Evolutionary conservation across 2,888 invertebrate genomes (phyloP), one percentile per base, ranked within the genome.

Genomic region (Stenoptilia bipunctidactyla): DNA sequence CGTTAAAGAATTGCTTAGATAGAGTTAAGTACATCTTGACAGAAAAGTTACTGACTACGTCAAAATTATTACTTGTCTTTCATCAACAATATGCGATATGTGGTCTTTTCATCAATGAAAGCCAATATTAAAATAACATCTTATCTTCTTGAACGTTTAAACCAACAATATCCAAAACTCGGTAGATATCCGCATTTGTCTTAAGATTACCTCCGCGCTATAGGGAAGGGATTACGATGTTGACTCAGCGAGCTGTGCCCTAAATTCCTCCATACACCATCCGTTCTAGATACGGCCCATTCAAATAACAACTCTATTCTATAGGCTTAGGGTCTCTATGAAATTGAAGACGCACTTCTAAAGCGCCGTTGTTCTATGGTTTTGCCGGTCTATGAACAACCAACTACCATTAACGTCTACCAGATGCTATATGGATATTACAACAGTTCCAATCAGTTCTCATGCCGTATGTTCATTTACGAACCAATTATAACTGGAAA

Each of bases 261-360:
- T 76, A 82, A 80, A 83, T 83, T 73, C 80, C 79, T 62, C 48
- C 59, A 64, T 55, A 69, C 67, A 72, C 72, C 80, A 82, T 82
- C 77, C 61, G 59, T 53, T 62, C 47, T 34, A 34, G 50, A 48
- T 41, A 47, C 45, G 33, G 34, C 27, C 20, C 30, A 30, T 10
- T 8, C 30, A 3, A 30, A 8, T n/a, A 3, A 3, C n/a, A 30
- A 30, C 30, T 30, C 30, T 30, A 30, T n/a, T 9, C 12, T 30
- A 9, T 30, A 3, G 10, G 3, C 30, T 8, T 30, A 30, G 10
- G 10, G n/a, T n/a, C 2, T 30, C 3, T n/a, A 8, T 30, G 9
- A 12, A 12, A 8, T 10, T 30, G n/a, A 8, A 8, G 6, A 9
- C 6, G 12, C 12, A 30, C 6, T 37, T 49, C 61, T 51, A 61